These are phyloP conservation scores for Tachycineta bicolor DNA, from an alignment of 2,113 vertebrate genomes.

Conservation along the genomic window DNA sequence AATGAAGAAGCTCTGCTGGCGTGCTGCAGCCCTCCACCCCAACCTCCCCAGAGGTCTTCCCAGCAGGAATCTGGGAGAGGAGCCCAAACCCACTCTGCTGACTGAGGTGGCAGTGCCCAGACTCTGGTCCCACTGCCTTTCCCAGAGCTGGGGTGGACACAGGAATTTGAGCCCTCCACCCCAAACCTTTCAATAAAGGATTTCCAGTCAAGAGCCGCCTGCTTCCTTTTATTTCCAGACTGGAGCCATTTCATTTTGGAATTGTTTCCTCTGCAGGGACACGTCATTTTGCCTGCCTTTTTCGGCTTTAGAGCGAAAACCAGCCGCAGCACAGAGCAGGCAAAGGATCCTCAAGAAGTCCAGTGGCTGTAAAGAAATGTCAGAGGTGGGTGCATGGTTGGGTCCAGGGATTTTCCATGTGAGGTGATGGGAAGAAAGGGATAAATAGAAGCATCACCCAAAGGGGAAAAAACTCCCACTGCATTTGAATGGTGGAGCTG, in stretches of 20 bases:
- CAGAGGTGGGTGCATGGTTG: accelerated
- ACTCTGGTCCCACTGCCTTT: neutral
- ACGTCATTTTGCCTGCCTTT: neutral
- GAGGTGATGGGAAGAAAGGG: accelerated
- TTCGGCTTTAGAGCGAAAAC: neutral
- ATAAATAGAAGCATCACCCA: neutral
- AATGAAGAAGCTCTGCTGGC: accelerated
- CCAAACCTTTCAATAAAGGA: neutral
- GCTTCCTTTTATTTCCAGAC: neutral
- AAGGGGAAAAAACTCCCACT: neutral
- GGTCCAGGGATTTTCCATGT: neutral
- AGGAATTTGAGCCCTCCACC: neutral
- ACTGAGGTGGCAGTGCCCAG: neutral
- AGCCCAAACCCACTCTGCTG: neutral
- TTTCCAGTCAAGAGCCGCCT: neutral
- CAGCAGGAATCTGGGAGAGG: neutral
- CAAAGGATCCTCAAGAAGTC: neutral
- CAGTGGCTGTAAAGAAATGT: neutral
- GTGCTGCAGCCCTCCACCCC: neutral
- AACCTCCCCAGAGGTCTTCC: accelerated
- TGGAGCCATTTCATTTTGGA: neutral
- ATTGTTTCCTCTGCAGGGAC: neutral
- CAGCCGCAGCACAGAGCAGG: neutral
- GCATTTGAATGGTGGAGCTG: neutral
- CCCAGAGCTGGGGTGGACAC: neutral